Conservation (phyloP, 2,797 vertebrate species). For the Ataeniobius toweri region DNA sequence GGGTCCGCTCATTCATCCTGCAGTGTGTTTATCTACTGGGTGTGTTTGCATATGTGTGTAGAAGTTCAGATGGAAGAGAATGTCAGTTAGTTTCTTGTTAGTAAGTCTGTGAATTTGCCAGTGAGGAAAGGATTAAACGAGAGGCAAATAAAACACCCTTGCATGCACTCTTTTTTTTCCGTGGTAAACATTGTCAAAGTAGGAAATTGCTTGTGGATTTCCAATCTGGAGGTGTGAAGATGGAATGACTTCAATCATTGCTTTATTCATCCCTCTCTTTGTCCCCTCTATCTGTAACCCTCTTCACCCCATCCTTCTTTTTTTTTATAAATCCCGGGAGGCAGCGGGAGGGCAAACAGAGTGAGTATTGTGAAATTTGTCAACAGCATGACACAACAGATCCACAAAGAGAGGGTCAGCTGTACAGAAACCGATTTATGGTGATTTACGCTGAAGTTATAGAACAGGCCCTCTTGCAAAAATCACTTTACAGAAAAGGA, state of each 20-base stretch:
- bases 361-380: constrained; percentile 44
- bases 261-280: constrained; percentile 38
- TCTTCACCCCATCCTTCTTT: constrained; percentile 18
- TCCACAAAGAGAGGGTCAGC: constrained; percentile 29
- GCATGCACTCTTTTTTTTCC: background rate
- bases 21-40: constrained; percentile 36
- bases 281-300: constrained; percentile 24
- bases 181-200: constrained; percentile 39
- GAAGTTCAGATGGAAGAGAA: constrained; percentile 45
- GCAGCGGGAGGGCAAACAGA: constrained; percentile 28
- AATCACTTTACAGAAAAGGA: constrained; percentile 31
- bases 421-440: constrained; percentile 30
- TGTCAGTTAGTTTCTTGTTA: constrained; percentile 56
- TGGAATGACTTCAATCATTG: constrained; percentile 54
- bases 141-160: constrained; percentile 3
- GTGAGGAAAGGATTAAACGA: constrained; percentile 34
- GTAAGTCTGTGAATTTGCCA: constrained; percentile 47
- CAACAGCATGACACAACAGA: constrained; percentile 46
- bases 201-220: constrained; percentile 57
- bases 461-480: constrained; percentile 4
- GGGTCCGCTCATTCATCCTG: constrained; percentile 52
- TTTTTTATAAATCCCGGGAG: constrained; percentile 38
- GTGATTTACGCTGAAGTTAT: constrained; percentile 28
- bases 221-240: constrained; percentile 64
- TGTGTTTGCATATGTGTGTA: constrained; percentile 28